Evolutionary conservation across 2,888 invertebrate genomes (phyloP).

Genomic region (Arge pagana): DNA sequence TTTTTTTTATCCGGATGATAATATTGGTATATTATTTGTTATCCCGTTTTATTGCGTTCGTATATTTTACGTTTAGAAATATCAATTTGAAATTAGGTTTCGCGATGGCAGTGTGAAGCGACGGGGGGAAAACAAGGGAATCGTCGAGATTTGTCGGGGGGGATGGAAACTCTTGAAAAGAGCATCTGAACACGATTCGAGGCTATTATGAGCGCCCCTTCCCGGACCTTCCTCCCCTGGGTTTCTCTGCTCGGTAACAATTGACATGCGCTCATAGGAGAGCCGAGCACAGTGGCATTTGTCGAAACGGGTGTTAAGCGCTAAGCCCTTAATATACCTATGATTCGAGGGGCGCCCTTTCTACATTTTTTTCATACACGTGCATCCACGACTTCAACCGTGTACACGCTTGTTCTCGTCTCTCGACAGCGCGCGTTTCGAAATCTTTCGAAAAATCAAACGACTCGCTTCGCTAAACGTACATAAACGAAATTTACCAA

Average conservation of each 20-base stretch:
- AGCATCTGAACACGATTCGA: constrained; percentile 46
- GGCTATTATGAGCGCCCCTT: constrained; percentile 49
- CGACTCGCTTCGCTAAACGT: too few species aligned
- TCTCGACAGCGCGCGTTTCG: background rate
- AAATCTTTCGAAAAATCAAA: background rate
- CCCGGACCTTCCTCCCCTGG: constrained; percentile 7
- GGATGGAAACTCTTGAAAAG: constrained; percentile 52
- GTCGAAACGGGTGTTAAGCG: too few species aligned
- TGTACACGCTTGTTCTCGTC: background rate
- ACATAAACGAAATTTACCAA: too few species aligned
- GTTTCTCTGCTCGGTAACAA: constrained; percentile 3
- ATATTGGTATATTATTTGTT: too few species aligned
- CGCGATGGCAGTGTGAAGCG: too few species aligned
- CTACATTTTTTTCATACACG: background rate
- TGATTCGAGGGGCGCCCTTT: constrained; percentile 22
- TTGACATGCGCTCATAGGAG: constrained; percentile 21
- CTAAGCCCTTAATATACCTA: constrained; percentile 32
- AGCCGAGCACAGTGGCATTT: too few species aligned
- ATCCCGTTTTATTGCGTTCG: too few species aligned
- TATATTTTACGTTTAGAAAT: too few species aligned
- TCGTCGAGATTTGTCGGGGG: too few species aligned
- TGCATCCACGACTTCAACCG: background rate
- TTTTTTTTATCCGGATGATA: too few species aligned
- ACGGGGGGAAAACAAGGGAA: too few species aligned
- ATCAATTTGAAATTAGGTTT: too few species aligned